phyloP scores from a whole-genome alignment of 2,888 invertebrate genomes.

The Hypolimnas misippus region DNA sequence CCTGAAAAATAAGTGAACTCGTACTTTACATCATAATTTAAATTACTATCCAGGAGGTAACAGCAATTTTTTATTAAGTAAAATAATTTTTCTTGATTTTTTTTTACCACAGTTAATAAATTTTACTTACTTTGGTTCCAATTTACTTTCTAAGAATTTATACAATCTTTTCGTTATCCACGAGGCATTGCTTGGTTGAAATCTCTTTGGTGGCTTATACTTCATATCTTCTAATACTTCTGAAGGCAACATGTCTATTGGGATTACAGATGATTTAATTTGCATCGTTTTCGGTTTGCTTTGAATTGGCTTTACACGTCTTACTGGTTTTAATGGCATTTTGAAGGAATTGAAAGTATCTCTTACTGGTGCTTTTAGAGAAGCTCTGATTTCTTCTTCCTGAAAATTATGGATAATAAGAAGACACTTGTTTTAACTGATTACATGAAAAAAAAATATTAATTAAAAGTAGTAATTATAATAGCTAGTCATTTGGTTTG shows the following conservation, averaged over 20 bases:
- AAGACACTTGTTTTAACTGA: no score
- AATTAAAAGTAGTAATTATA: no score
- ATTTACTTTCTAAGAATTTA: conserved; percentile 67
- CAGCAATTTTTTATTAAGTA: no score
- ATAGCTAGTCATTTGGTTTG: no score
- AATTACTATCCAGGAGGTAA: no score
- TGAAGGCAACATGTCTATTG: conserved; percentile 53
- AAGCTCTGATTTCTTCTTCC: conserved; percentile 58
- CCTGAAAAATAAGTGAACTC: no score
- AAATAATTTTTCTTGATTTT: no score
- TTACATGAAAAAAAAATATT: no score
- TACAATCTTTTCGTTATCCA: conserved; percentile 75
- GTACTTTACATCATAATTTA: no score
- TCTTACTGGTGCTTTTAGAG: conserved; percentile 48
- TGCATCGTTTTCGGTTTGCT: conserved; percentile 53
- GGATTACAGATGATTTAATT: conserved; percentile 42
- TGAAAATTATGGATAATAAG: conserved; percentile 44
- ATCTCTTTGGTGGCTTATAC: conserved; percentile 74
- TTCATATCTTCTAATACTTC: conserved; percentile 66
- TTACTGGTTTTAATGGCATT: conserved; percentile 53
- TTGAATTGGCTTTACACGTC: conserved; percentile 38
- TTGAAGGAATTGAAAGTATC: conserved; percentile 53
- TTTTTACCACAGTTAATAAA: no score
- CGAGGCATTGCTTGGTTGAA: conserved; percentile 62
- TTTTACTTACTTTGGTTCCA: conserved; percentile 68